phyloP scores from a whole-genome alignment of 2,797 vertebrate species.

The Pelochelys cantorii region DNA sequence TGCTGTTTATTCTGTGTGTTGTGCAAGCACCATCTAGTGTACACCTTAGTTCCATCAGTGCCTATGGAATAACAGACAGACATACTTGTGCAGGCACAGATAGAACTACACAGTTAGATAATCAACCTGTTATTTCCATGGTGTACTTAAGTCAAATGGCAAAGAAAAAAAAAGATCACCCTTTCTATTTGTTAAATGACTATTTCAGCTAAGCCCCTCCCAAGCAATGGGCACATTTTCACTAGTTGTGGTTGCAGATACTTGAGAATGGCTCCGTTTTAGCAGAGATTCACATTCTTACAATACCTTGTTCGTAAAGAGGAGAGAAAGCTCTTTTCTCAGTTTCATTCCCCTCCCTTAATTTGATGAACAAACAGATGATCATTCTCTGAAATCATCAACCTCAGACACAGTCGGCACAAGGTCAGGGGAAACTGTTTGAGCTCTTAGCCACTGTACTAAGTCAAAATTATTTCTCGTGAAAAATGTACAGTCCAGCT shows the following conservation, averaged over 20 bases:
- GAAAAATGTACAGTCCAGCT: not conserved
- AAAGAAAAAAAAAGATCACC: not conserved
- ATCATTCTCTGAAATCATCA: not conserved
- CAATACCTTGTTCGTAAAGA: not conserved
- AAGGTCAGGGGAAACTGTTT: not conserved
- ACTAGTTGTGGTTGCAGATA: not conserved
- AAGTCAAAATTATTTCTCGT: not conserved
- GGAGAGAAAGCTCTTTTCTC: not conserved
- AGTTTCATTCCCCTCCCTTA: not conserved
- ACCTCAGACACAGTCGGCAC: not conserved
- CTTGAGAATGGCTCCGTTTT: not conserved
- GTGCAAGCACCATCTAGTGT: slow-evolving; percentile 78
- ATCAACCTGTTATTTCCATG: not conserved
- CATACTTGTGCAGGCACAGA: not conserved
- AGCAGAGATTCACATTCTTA: not conserved
- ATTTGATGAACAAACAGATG: not conserved
- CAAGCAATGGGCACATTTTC: not conserved
- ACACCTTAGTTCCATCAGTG: not conserved
- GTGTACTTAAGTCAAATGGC: not conserved
- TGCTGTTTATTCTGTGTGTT: slow-evolving; percentile 38
- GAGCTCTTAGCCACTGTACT: not conserved
- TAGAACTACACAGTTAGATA: not conserved
- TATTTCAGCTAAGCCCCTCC: not conserved
- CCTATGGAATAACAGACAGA: rapidly evolving
- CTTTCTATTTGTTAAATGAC: not conserved